Evolutionary conservation across 2,888 invertebrate genomes (phyloP).

Genomic region (Poecilobothrus nobilitatus): DNA sequence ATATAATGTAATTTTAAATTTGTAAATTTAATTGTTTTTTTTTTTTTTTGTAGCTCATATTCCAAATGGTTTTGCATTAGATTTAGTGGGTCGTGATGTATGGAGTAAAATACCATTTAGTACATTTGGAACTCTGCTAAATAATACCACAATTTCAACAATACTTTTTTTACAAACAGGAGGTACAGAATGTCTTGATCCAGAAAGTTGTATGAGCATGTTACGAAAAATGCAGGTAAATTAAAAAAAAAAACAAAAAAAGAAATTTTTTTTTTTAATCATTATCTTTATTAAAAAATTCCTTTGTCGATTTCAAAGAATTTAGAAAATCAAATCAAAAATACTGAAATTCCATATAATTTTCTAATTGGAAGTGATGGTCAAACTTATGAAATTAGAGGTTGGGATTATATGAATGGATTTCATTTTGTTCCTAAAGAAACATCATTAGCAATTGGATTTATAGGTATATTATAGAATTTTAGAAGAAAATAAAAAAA

Average conservation of each 20-base stretch:
- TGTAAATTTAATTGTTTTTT: neutral
- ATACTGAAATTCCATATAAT: conserved; percentile 42
- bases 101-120: conserved; percentile 29
- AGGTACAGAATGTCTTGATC: conserved; percentile 37
- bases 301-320: conserved; percentile 11
- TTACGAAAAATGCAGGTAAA: conserved; percentile 44
- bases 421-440: conserved; percentile 28
- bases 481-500: neutral
- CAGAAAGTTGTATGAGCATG: conserved; percentile 36
- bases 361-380: conserved; percentile 47
- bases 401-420: conserved; percentile 43
- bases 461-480: conserved; percentile 39
- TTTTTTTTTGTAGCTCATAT: conserved; percentile 19
- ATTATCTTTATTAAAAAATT: neutral
- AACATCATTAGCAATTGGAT: conserved; percentile 41
- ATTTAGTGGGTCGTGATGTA: conserved; percentile 32
- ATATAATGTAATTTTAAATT: neutral
- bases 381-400: conserved; percentile 45
- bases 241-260: neutral
- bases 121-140: conserved; percentile 22
- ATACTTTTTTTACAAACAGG: conserved; percentile 46
- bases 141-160: conserved; percentile 32
- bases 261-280: neutral
- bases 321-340: conserved; percentile 7
- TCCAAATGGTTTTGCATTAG: conserved; percentile 29